phyloP scores from a whole-genome alignment of 2,797 vertebrate genomes.

The Phoxinus dragarum region DNA sequence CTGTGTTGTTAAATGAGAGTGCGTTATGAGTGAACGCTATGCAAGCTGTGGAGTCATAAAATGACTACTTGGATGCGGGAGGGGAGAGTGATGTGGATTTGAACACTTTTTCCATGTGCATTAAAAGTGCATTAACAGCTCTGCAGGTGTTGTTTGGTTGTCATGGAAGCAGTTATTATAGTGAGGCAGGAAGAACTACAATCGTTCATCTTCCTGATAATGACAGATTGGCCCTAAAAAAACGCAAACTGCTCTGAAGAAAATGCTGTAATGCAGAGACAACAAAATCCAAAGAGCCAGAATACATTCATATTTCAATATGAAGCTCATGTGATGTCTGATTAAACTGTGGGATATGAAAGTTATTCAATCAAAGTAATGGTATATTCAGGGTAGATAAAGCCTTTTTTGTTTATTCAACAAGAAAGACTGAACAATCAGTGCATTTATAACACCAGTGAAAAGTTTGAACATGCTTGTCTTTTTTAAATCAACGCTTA shows the following conservation, averaged over 20 bases:
- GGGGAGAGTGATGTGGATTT: conserved; percentile 25
- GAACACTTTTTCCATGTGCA: conserved; percentile 44
- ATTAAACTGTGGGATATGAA: not conserved
- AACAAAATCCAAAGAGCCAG: not conserved
- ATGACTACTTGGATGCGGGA: conserved; percentile 28
- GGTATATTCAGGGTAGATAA: not conserved
- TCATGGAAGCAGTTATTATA: conserved; percentile 51
- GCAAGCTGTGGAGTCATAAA: conserved; percentile 44
- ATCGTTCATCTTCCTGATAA: conserved; percentile 23
- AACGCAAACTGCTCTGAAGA: not conserved
- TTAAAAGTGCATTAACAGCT: conserved; percentile 48
- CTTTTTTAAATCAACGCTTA: not conserved
- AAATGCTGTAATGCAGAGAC: not conserved
- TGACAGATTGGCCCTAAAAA: not conserved
- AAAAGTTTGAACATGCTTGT: not conserved
- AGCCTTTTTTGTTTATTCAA: not conserved
- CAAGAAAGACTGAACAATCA: not conserved
- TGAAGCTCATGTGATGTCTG: not conserved
- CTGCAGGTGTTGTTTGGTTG: conserved; percentile 55
- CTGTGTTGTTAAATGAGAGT: conserved; percentile 24
- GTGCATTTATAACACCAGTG: not conserved
- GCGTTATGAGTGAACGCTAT: not conserved
- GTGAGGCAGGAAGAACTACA: conserved; percentile 43
- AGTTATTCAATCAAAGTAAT: not conserved
- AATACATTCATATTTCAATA: not conserved